Base-by-base conservation (phyloP, 2,113 vertebrate genomes). In the Cnemophilus loriae region DNA sequence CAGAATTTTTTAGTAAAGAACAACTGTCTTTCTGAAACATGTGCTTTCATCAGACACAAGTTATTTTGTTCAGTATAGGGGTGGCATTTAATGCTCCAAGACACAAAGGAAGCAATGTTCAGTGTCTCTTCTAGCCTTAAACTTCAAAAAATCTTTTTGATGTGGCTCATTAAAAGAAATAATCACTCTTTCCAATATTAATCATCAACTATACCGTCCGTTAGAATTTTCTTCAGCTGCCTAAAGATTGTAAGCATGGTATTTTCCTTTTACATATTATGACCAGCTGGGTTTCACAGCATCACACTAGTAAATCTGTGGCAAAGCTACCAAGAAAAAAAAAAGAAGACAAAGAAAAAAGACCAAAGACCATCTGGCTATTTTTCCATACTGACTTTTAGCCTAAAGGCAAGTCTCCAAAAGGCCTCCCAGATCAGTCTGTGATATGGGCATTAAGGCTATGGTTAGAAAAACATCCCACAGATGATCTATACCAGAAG, bases 61-160 rank as follows among this genome's bases (percentile, higher is more conserved):
- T 93, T 95, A 95, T 87, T 92, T 91, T 92, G 93, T 94, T 94
- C 81, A 42, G 77, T 35, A 87, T 53, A 79, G 65, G 50, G 74
- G 57, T 87, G 70, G 70, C 84, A 87, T 94, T 87, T 93, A 92
- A 63, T 64, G 53, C 23, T 92, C 49, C 37, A 78, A 94, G 37
- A 96, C 49, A 95, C 89, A 95, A 95, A 95, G 75, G 55, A 80
- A 96, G 68, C 91, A 90, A 90, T 83, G 92, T 94, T 93, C 80
- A 90, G 19, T 63, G 68, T 75, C 53, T 30, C n/a, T 84, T 94
- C 84, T 39, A 94, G 81, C 37, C 49, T 84, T 82, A 84, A 91
- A 96, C 41, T 50, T 97, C 74, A 93, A 94, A 53, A 96, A 90
- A 89, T 64, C 49, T 49, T 95, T 96, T 78, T 81, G 81, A 89